Evolutionary conservation across 2,888 invertebrate genomes (phyloP).

Genomic region (Sympetrum striolatum): DNA sequence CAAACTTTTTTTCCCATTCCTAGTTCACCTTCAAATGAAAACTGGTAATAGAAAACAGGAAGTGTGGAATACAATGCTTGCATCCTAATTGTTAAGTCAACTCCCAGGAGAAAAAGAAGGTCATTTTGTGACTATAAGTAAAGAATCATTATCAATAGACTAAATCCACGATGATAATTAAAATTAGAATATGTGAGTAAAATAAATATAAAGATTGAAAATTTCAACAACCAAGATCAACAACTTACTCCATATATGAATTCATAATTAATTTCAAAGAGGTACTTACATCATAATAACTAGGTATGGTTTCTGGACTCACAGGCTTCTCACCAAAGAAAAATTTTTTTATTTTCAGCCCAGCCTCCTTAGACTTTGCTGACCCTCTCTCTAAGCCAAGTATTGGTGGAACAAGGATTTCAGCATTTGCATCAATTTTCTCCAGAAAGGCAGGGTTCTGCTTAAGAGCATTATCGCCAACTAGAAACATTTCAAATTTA

Average conservation of each 20-base stretch:
- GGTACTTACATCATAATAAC: constrained; percentile 10
- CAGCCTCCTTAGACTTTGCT: background rate
- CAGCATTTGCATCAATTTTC: background rate
- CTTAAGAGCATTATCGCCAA: background rate
- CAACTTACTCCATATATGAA: background rate
- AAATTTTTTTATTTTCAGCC: constrained; percentile 1
- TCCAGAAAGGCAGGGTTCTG: background rate
- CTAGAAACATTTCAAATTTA: background rate
- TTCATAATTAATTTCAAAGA: background rate
- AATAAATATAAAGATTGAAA: background rate
- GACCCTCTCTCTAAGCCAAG: constrained; percentile 25
- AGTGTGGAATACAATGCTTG: background rate
- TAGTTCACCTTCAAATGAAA: constrained; percentile 35
- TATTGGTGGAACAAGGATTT: constrained; percentile 1
- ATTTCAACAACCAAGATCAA: background rate
- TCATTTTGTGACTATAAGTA: constrained; percentile 23
- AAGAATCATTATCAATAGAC: background rate
- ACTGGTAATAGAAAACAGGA: constrained; percentile 33
- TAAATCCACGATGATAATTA: background rate
- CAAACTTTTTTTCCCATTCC: constrained; percentile 28
- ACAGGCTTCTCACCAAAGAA: constrained; percentile 10
- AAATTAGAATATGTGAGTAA: background rate
- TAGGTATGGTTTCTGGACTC: background rate
- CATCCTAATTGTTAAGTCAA: background rate
- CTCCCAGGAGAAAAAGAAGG: constrained; percentile 29